Evolutionary conservation across 2,113 vertebrate species (phyloP).

Genomic region (Tenrec ecaudatus): DNA sequence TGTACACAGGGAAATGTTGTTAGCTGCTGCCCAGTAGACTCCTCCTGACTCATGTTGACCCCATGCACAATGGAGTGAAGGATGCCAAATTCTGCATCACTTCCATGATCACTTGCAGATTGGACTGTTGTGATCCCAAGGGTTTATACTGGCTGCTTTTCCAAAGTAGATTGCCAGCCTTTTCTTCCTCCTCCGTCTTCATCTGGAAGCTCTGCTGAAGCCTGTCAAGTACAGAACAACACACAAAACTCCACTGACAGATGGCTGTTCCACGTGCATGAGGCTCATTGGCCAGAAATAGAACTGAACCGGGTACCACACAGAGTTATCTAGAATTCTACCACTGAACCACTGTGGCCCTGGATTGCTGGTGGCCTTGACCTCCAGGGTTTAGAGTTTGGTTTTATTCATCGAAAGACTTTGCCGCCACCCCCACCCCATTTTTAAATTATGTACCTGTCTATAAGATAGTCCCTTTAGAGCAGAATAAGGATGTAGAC

Average conservation of each 20-base stretch:
- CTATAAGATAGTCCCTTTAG: not conserved
- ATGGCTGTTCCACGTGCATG: not conserved
- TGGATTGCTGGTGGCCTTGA: fast-evolving
- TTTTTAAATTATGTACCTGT: not conserved
- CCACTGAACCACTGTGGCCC: not conserved
- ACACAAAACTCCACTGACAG: not conserved
- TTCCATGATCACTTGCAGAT: not conserved
- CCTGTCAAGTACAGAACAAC: not conserved
- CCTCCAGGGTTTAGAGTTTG: not conserved
- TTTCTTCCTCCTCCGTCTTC: not conserved
- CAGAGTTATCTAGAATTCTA: not conserved
- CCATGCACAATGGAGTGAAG: not conserved
- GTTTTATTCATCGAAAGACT: not conserved
- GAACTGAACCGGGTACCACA: not conserved
- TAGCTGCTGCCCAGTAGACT: not conserved
- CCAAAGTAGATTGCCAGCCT: not conserved
- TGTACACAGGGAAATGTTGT: not conserved
- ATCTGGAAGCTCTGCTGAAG: not conserved
- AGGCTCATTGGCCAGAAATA: not conserved
- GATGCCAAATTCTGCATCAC: not conserved
- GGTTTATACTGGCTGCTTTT: not conserved
- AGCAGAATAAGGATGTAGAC: not conserved
- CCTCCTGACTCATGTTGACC: not conserved
- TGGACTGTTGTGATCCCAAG: not conserved
- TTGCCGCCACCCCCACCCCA: not conserved